Evolutionary conservation across 1,140 invertebrate species (phyloP).

Genomic region (Aporrectodea caliginosa): DNA sequence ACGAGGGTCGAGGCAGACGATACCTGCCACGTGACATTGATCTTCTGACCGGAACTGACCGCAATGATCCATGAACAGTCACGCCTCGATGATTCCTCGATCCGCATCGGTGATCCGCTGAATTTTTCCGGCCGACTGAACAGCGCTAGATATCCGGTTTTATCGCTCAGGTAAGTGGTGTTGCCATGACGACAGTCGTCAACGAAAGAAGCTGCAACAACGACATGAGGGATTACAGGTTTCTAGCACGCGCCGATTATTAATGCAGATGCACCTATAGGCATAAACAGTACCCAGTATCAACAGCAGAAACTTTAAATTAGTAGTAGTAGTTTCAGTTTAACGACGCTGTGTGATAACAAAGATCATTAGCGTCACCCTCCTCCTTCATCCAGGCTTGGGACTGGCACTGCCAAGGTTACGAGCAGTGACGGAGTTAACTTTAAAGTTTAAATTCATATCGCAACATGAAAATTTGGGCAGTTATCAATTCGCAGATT

Average conservation of each 20-base stretch:
- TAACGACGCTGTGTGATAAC: neutral
- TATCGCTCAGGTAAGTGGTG: slow-evolving; percentile 1
- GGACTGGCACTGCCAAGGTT: too few species aligned
- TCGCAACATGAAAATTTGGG: too few species aligned
- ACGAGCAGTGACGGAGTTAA: too few species aligned
- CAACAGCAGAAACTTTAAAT: too few species aligned
- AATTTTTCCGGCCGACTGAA: slow-evolving; percentile 4
- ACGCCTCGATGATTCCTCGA: neutral
- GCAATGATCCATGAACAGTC: slow-evolving; percentile 12
- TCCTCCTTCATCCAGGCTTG: neutral
- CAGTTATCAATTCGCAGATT: too few species aligned
- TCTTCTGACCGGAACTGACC: slow-evolving; percentile 10
- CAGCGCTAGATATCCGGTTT: slow-evolving; percentile 13
- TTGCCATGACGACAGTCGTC: slow-evolving; percentile 8
- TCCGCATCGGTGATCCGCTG: neutral
- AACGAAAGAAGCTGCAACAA: slow-evolving; percentile 19
- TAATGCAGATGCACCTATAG: too few species aligned
- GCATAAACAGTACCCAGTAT: too few species aligned
- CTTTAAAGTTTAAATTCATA: too few species aligned
- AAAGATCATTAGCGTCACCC: neutral
- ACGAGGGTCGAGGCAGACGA: neutral
- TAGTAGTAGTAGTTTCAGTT: neutral
- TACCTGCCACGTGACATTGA: slow-evolving; percentile 20
- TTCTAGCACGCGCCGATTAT: too few species aligned
- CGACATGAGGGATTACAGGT: too few species aligned